Evolutionary conservation across 2,797 vertebrate species (phyloP).

Genomic region (Microtus obscurus): DNA sequence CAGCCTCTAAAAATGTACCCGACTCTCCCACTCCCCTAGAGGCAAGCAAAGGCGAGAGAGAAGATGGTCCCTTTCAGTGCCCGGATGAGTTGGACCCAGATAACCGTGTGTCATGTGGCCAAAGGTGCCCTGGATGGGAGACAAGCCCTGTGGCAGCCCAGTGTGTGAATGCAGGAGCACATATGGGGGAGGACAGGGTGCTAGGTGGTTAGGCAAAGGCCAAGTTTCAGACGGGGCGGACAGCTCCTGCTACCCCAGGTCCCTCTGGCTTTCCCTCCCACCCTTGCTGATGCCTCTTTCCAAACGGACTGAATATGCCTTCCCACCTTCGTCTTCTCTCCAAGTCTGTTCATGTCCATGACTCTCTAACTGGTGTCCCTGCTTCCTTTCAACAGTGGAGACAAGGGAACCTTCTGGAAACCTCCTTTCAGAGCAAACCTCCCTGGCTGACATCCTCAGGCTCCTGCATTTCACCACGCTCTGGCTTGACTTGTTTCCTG

Average conservation of each 20-base stretch:
- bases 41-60: not conserved
- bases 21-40: not conserved
- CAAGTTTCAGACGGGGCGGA: not conserved
- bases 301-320: not conserved
- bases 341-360: not conserved
- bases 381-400: not conserved
- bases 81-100: not conserved
- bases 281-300: not conserved
- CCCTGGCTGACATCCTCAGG: not conserved
- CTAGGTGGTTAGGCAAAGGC: not conserved
- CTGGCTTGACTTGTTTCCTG: not conserved
- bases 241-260: not conserved
- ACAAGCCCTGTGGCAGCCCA: not conserved
- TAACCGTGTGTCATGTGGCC: not conserved
- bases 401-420: not conserved
- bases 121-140: not conserved
- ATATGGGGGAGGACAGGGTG: not conserved
- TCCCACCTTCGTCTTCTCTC: not conserved
- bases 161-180: not conserved
- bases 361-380: not conserved
- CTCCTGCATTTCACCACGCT: not conserved
- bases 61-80: not conserved
- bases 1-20: not conserved
- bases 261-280: not conserved
- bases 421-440: not conserved